Base-by-base conservation (phyloP, 2,888 invertebrate species). In the Carterocephalus palaemon region DNA sequence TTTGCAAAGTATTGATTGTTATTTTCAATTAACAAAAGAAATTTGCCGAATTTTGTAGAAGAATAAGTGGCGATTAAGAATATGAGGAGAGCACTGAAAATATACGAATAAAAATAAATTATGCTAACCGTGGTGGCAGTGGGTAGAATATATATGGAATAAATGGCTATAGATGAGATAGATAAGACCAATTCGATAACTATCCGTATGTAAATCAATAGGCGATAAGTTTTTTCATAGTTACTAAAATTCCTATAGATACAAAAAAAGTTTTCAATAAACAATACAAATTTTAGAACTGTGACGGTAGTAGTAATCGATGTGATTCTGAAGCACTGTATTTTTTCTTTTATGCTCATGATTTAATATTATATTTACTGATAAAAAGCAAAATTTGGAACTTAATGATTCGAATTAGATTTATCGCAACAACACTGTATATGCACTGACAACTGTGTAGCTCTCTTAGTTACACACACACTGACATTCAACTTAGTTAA, bases 221-320 rank as follows among this genome's bases (percentile, higher is more conserved):
- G 6, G n/a, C 23, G 36, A 3, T 8, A 17, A 24, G 2, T 31
- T 6, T 45, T 45, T 13, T 19, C 31, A 19, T 37, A 45, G 7
- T 22, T 24, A 8, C 7, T 8, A 2, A 45, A 6, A 7, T 45
- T 38, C 32, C 46, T 32, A n/a, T 46, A 46, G 9, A 46, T 8
- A 10, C 6, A 26, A 2, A 38, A n/a, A 1, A 46, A 2, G 15
- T 46, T 46, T 38, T 46, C 46, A 13, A 46, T 4, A 2, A 38
- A 8, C 7, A 38, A n/a, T 5, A 38, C 38, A 15, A 46, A 38
- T 13, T 8, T 20, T 3, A 48, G 43, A 3, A 17, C 6, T 12
- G 37, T 31, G 10, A 29, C 19, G 1, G 37, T 37, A 1, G 43
- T 23, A 24, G 19, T 3, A 2, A 37, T 31, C 2, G 31, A 5